phyloP scores from a whole-genome alignment of 2,888 invertebrate genomes.

The Ophion slaviceki region DNA sequence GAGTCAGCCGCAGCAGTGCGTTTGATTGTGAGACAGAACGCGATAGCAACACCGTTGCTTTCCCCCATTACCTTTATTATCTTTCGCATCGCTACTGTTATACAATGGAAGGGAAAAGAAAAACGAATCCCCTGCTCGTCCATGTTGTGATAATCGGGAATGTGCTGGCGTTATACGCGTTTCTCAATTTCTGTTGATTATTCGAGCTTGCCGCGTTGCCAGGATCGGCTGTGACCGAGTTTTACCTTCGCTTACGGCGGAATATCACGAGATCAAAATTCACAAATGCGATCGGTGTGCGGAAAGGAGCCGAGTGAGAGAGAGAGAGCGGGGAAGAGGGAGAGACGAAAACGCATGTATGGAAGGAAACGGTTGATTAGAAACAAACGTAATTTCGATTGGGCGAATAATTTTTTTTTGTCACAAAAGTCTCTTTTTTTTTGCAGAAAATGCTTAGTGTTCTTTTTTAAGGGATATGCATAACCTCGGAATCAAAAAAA shows the following conservation, averaged over 20 bases:
- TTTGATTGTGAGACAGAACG: not conserved
- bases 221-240: constrained; percentile 19
- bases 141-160: constrained; percentile 54
- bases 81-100: constrained; percentile 56
- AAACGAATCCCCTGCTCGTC: constrained; percentile 28
- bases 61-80: constrained; percentile 56
- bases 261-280: constrained; percentile 28
- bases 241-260: constrained; percentile 7
- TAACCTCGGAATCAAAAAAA: too few species aligned
- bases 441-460: too few species aligned
- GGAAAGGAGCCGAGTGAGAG: not conserved
- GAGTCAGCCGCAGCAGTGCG: constrained; percentile 20
- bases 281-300: not conserved
- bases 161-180: constrained; percentile 56
- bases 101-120: constrained; percentile 42
- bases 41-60: constrained; percentile 41
- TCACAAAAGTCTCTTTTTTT: too few species aligned
- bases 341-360: not conserved
- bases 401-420: too few species aligned
- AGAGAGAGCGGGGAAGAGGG: not conserved
- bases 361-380: not conserved
- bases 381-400: not conserved
- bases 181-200: constrained; percentile 61
- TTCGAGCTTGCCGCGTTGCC: constrained; percentile 33
- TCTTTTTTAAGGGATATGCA: too few species aligned